Conservation (phyloP, 2,797 vertebrate genomes). For the Taeniopygia guttata region DNA sequence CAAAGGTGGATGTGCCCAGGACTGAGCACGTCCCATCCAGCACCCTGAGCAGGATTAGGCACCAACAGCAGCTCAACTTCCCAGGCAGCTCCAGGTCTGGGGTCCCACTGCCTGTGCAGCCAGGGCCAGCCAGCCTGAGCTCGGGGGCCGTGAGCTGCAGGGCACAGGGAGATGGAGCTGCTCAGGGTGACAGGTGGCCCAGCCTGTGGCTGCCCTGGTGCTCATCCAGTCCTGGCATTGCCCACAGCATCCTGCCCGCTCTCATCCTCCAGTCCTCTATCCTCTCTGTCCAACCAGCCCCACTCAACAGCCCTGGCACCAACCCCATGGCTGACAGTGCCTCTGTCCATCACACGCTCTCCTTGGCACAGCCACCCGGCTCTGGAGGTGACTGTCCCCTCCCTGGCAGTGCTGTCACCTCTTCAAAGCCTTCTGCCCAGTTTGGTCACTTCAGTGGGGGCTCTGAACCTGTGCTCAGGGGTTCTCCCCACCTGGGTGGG, state of each 20-base stretch:
- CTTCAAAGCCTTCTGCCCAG: neutral
- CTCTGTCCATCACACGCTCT: rapidly evolving
- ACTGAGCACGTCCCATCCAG: neutral
- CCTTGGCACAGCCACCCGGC: neutral
- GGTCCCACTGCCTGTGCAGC: rapidly evolving
- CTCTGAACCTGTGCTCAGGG: neutral
- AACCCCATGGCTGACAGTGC: rapidly evolving
- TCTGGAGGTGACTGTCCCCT: neutral
- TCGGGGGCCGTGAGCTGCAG: rapidly evolving
- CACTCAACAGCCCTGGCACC: rapidly evolving
- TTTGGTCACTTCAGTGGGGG: rapidly evolving
- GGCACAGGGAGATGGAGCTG: neutral
- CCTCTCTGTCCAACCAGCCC: neutral
- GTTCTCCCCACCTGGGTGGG: rapidly evolving
- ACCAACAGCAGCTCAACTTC: rapidly evolving
- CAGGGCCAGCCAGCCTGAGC: rapidly evolving
- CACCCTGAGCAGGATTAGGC: neutral
- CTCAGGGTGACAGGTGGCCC: neutral
- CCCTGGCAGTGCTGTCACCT: rapidly evolving
- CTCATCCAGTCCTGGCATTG: neutral
- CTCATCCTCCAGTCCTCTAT: rapidly evolving
- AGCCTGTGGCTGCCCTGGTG: neutral
- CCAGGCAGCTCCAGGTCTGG: neutral
- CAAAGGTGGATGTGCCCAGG: rapidly evolving
- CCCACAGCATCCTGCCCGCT: neutral